phyloP scores from a whole-genome alignment of 2,113 vertebrate genomes.

The Phylloscopus trochiloides region DNA sequence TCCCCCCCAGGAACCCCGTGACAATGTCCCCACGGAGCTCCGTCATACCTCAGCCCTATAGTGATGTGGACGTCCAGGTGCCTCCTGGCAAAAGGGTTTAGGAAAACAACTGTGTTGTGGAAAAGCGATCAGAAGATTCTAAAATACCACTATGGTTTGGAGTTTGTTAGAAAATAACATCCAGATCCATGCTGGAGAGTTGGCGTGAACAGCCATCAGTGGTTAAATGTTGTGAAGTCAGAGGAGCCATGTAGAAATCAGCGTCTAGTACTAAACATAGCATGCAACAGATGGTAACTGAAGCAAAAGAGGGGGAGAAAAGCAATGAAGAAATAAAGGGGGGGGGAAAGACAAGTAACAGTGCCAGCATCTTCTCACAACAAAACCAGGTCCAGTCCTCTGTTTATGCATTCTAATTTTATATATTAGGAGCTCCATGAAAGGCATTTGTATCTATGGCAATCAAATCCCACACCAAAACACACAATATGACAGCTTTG shows the following conservation, averaged over 20 bases:
- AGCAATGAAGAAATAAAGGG: not conserved
- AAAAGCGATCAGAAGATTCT: not conserved
- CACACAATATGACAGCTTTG: not conserved
- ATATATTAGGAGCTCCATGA: not conserved
- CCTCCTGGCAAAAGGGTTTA: not conserved
- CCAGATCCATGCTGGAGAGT: not conserved
- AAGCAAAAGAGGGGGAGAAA: accelerated
- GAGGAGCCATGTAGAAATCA: not conserved
- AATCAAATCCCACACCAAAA: not conserved
- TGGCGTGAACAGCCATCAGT: not conserved
- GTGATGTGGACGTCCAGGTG: accelerated
- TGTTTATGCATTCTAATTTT: not conserved
- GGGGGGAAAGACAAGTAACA: not conserved
- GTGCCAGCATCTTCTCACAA: not conserved
- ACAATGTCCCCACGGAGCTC: not conserved
- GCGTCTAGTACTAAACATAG: not conserved
- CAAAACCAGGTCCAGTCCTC: not conserved
- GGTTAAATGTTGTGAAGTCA: not conserved
- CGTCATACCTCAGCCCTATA: accelerated
- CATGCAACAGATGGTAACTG: not conserved
- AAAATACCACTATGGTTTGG: not conserved
- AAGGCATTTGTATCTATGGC: not conserved
- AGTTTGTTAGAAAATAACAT: not conserved
- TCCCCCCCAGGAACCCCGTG: accelerated
- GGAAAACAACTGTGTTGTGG: not conserved